Evolutionary conservation across 2,113 vertebrate species (phyloP), one percentile per base, ranked within the genome.

Genomic region (Semnornis frantzii): DNA sequence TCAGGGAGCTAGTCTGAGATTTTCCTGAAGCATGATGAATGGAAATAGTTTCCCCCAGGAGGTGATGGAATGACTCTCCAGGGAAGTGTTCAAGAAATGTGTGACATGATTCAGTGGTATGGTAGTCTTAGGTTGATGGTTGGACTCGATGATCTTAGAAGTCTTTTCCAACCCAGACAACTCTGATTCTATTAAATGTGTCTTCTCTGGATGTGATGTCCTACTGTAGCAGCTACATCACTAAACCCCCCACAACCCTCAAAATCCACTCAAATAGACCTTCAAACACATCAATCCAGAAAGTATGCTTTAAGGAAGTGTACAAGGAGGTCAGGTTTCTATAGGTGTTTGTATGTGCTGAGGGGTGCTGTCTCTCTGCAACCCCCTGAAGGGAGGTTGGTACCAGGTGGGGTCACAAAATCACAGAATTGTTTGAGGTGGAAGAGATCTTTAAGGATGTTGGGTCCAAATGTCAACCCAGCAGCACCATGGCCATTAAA

Each of bases 181-280:
- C 23, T 25, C 50, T 52, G 50, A 25, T 52, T 52, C 23, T 52
- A 25, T 52, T 52, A 52, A 52, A 52, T 52, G 5, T 19, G 44
- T 15, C 19, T 37, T 28, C 17, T 12, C 48, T 60, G 44, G 83
- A 9, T 5, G 27, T 0, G 0, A 6, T 13, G 10, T 27, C 33
- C 74, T 81, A 23, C 39, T 20, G 4, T 4, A 6, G 4, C 70
- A 27, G 11, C 48, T 42, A 6, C 4, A 0, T 6, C 3, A 4
- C 10, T 1, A 63, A 70, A 27, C 6, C 0, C 1, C 16, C 9
- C 4, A 8, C 34, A 14, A 6, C 1, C 2, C 14, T 3, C 42
- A 55, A 71, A 52, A 9, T 6, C 5, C 68, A 30, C 44, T 20
- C 33, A 10, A 9, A 78, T 55, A 19, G 4, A 12, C 6, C 7